A percentile compares a stretch with the other conserved stretches of the same genome.
Conservation (phyloP, 2,888 invertebrate species). For the Toxonevra muliebris region DNA sequence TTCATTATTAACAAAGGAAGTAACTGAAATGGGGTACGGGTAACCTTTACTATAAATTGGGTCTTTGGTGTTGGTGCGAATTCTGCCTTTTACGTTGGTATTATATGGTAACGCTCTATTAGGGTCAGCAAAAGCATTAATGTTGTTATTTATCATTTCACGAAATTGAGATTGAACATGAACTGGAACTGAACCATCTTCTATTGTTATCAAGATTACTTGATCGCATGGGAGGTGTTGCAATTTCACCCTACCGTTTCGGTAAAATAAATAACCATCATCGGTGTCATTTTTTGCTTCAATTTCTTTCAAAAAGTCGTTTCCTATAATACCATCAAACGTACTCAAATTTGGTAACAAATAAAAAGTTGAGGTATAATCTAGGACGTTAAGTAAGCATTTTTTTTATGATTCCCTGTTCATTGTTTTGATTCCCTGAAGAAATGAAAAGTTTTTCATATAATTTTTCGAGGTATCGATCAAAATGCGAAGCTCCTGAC, state of each 20-base stretch:
- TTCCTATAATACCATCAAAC: constrained; percentile 28
- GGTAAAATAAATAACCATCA: not conserved
- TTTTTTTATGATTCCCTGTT: constrained; percentile 21
- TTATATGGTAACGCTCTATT: constrained; percentile 31
- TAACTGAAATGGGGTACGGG: constrained; percentile 33
- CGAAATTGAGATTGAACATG: too few relatives aligned
- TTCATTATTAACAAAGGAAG: constrained; percentile 31
- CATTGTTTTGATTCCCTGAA: not conserved
- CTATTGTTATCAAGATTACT: constrained; percentile 16
- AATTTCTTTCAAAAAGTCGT: constrained; percentile 22
- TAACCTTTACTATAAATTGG: constrained; percentile 31
- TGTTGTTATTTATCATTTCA: too few relatives aligned
- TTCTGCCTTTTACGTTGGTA: constrained; percentile 27
- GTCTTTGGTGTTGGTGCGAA: constrained; percentile 30
- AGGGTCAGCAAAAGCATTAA: constrained; percentile 32
- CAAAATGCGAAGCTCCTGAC: constrained; percentile 12
- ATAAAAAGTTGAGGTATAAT: constrained; percentile 24
- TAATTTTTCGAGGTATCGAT: constrained; percentile 28
- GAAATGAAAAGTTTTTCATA: constrained; percentile 7
- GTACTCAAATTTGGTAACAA: constrained; percentile 19
- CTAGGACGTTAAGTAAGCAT: constrained; percentile 15
- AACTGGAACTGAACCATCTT: not conserved
- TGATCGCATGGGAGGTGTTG: not conserved
- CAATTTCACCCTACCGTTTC: constrained; percentile 7
- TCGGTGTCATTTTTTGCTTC: not conserved